These are phyloP conservation scores for Dicrostonyx torquatus DNA, from an alignment of 2,797 vertebrate species.

Conservation along the genomic window DNA sequence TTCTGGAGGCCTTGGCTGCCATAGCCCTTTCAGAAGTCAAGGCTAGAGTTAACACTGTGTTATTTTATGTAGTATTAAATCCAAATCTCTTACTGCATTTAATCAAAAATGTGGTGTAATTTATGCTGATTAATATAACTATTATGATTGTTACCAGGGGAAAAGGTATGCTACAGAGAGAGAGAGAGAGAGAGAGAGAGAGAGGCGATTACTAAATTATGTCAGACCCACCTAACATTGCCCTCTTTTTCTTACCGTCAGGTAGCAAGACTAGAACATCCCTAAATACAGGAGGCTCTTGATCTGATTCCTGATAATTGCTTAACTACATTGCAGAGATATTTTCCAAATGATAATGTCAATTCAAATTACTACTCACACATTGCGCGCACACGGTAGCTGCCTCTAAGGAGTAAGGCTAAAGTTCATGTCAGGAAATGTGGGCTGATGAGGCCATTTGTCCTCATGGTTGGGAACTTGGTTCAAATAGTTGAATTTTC, in stretches of 20 bases:
- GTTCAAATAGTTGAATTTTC: fast-evolving
- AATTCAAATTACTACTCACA: not conserved
- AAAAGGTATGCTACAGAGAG: not conserved
- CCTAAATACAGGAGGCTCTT: not conserved
- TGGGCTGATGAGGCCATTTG: not conserved
- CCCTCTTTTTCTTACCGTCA: slow-evolving; percentile 12
- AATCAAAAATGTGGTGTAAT: not conserved
- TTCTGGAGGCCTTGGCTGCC: not conserved
- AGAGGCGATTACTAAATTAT: slow-evolving; percentile 27
- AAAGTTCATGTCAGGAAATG: not conserved
- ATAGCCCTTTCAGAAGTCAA: not conserved
- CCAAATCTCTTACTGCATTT: slow-evolving; percentile 15
- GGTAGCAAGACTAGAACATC: slow-evolving; percentile 24
- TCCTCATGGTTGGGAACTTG: not conserved
- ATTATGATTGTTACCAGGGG: not conserved
- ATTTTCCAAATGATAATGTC: slow-evolving; percentile 1
- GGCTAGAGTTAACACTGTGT: not conserved
- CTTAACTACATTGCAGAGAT: slow-evolving; percentile 47
- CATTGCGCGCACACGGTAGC: not conserved
- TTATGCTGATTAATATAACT: slow-evolving; percentile 2
- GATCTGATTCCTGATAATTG: not conserved
- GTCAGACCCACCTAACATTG: not conserved
- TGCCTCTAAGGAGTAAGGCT: not conserved
- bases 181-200: not conserved
- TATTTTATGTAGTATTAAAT: not conserved